Evolutionary conservation across 2,888 invertebrate species (phyloP), one percentile per base, ranked within the genome.

Genomic region (Drosophila paramelanica): DNA sequence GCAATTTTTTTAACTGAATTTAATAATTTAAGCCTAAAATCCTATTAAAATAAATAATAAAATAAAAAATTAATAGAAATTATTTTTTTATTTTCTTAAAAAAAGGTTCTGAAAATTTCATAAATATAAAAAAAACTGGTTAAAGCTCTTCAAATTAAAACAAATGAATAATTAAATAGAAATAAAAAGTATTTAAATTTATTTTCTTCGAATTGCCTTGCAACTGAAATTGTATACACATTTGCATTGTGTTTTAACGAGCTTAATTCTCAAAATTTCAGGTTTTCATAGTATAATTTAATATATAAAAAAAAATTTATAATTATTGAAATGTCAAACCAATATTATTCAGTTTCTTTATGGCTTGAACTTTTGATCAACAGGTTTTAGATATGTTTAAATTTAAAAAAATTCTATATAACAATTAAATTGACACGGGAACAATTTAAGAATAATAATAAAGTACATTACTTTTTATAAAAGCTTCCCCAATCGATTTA

Each of bases 241-340:
- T n/a, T 25, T 27, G 13, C 7, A 41, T 56, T 4, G 33, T 38
- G 23, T 20, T 27, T 27, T 27, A 27, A 25, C 25, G 5, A 25
- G 5, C 0, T 25, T 25, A 2, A 8, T 31, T 31, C 10, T 31
- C 3, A 13, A 31, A 11, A 25, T 23, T 50, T 51, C 23, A 14
- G 27, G 33, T 43, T 70, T 59, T 43, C 7, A 14, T 39, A 5
- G 1, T 5, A 33, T 53, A 41, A 50, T 45, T 53, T 41, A n/a
- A 14, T 31, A 17, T 17, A 17, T 17, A 17, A 17, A 59, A 27
- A 33, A 43, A 47, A 46, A 55, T 55, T 43, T 41, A 39, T 43
- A 52, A 73, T 72, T 55, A 50, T 39, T 39, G 23, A 38, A 71
- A 73, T 73, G 66, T 73, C 73, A 66, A 71, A 17, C n/a, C 5